Percentiles rank a stretch among this genome's conserved stretches.
phyloP scores from a whole-genome alignment of 1,140 invertebrate genomes.

The Alviniconcha marisindica region DNA sequence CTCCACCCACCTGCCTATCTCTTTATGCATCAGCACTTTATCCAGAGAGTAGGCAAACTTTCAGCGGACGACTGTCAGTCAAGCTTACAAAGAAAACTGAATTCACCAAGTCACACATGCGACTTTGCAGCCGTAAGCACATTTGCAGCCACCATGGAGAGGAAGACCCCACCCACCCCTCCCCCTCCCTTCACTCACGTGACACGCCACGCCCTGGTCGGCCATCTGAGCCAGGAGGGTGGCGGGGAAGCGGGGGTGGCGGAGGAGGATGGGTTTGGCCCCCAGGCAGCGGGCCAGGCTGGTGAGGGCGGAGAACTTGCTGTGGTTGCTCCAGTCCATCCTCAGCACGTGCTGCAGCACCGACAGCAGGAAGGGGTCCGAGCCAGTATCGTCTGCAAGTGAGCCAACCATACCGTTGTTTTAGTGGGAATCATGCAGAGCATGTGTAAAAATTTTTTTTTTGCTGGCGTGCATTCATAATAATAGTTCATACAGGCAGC shows the following conservation, averaged over 20 bases:
- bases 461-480: no score
- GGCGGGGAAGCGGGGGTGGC: slow-evolving; percentile 57
- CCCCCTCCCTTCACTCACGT: no score
- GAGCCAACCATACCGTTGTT: background rate
- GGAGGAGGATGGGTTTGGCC: slow-evolving; percentile 55
- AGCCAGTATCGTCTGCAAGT: slow-evolving; percentile 31
- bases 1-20: no score
- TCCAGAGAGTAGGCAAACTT: no score
- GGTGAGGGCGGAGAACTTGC: slow-evolving; percentile 71
- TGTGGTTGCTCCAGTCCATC: slow-evolving; percentile 66
- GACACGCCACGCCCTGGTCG: slow-evolving; percentile 66
- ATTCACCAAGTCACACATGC: no score
- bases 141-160: no score
- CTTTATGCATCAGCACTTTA: no score
- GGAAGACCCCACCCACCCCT: no score
- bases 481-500: no score
- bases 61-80: no score
- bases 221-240: slow-evolving; percentile 65
- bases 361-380: slow-evolving; percentile 56
- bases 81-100: no score
- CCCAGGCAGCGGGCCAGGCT: slow-evolving; percentile 62
- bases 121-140: no score
- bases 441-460: background rate
- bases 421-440: slow-evolving; percentile 1
- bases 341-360: slow-evolving; percentile 53